A percentile compares a stretch with the other conserved stretches of the same genome.
Conservation (phyloP, 92 coral and sea anemone species). For the Epizoanthus fatuus region DNA sequence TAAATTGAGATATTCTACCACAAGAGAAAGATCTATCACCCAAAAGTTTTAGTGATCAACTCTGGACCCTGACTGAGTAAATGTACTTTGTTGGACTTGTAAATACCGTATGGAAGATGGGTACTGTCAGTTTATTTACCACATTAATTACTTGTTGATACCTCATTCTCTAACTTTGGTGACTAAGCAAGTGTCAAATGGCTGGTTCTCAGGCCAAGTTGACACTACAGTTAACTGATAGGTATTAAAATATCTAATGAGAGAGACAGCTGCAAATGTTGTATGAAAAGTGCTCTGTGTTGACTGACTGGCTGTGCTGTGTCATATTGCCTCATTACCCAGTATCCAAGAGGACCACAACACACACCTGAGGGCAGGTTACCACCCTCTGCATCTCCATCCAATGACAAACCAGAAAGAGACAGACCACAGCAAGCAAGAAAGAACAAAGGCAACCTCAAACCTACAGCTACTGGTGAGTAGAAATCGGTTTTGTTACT, state of each 20-base stretch:
- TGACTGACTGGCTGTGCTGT: not conserved
- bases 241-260: not conserved
- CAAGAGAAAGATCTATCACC: not conserved
- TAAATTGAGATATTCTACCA: not conserved
- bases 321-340: no score
- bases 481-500: not conserved
- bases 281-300: not conserved
- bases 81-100: no score
- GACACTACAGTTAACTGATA: no score
- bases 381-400: not conserved
- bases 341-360: slow-evolving; percentile 2
- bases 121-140: no score
- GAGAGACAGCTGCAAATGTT: not conserved
- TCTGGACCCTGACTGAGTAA: no score
- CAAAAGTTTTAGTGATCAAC: no score
- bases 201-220: no score
- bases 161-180: no score
- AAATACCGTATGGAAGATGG: no score
- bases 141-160: no score
- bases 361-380: not conserved
- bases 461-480: slow-evolving; percentile 9
- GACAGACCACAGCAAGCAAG: slow-evolving; percentile 4
- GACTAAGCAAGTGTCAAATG: no score
- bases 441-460: not conserved
- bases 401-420: slow-evolving; percentile 18